Conservation (phyloP, 1,140 invertebrate species). For the Drosophila melanogaster region DNA sequence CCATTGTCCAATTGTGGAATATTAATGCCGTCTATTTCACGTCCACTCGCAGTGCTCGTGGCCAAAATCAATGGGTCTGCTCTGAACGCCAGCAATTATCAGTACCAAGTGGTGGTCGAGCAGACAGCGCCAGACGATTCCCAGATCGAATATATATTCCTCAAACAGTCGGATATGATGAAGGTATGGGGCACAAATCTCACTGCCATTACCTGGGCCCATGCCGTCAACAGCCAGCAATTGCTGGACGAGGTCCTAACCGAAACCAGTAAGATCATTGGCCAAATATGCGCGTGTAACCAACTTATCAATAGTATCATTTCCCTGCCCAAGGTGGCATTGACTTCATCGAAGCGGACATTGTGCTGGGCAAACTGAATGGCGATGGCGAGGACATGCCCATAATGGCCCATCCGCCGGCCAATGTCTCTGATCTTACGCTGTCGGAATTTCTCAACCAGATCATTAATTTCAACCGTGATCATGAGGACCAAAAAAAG, state of each 20-base stretch:
- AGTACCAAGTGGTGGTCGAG: conserved; percentile 35
- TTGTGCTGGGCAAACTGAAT: conserved; percentile 88
- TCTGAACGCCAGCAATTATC: conserved; percentile 54
- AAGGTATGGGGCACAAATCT: conserved; percentile 86
- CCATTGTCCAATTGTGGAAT: conserved; percentile 47
- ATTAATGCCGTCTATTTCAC: conserved; percentile 32
- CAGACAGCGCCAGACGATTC: conserved; percentile 6
- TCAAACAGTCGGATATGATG: conserved; percentile 39
- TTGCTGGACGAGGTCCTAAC: conserved; percentile 87
- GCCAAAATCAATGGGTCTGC: conserved; percentile 56
- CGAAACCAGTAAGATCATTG: conserved; percentile 76
- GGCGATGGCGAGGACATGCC: conserved; percentile 87
- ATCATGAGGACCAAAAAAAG: conserved; percentile 84
- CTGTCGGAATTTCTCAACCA: conserved; percentile 89
- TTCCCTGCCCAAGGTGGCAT: conserved; percentile 70
- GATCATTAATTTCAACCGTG: conserved; percentile 86
- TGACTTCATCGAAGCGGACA: conserved; percentile 95
- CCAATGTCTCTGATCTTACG: conserved; percentile 89
- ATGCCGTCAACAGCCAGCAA: conserved; percentile 90
- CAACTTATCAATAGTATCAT: conserved; percentile 71
- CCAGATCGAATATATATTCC: conserved; percentile 17
- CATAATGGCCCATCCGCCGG: conserved; percentile 94
- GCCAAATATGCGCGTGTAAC: not conserved
- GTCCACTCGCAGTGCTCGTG: conserved; percentile 45
- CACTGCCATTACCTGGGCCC: conserved; percentile 92